Conservation (phyloP, 2,888 invertebrate genomes). For the Eupithecia inturbata region DNA sequence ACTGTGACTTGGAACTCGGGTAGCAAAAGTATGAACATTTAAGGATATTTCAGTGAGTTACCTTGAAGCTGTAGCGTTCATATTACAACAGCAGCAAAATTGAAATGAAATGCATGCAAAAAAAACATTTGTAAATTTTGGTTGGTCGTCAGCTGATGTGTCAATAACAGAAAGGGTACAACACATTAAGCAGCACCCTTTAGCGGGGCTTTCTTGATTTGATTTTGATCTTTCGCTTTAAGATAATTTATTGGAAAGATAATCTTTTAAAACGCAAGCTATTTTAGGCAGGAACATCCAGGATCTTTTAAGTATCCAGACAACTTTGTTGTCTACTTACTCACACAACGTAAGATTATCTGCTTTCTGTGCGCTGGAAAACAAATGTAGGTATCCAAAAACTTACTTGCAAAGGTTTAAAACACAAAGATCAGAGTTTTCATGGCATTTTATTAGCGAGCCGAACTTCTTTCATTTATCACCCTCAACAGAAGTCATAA, state of each 20-base stretch:
- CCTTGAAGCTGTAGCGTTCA: background rate
- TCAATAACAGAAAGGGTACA: background rate
- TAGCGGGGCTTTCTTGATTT: background rate
- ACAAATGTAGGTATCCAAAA: background rate
- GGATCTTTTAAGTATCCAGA: background rate
- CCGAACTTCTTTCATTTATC: slow-evolving; percentile 6
- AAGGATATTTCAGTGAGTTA: background rate
- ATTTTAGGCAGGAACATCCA: background rate
- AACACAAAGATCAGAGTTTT: background rate
- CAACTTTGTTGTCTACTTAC: background rate
- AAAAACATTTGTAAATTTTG: background rate
- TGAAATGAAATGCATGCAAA: background rate
- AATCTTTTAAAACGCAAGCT: background rate
- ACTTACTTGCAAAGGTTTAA: slow-evolving; percentile 1
- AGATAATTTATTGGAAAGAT: background rate
- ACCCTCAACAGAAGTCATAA: slow-evolving; percentile 15
- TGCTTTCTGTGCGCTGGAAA: background rate
- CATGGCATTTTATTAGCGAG: background rate
- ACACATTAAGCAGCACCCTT: background rate
- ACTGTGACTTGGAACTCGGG: background rate
- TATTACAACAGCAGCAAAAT: background rate
- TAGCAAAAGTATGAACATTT: background rate
- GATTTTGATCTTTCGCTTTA: background rate
- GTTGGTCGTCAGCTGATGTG: background rate
- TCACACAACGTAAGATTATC: background rate